These are phyloP conservation scores for Gobio gobio DNA, from an alignment of 2,113 vertebrate genomes.

Conservation along the genomic window DNA sequence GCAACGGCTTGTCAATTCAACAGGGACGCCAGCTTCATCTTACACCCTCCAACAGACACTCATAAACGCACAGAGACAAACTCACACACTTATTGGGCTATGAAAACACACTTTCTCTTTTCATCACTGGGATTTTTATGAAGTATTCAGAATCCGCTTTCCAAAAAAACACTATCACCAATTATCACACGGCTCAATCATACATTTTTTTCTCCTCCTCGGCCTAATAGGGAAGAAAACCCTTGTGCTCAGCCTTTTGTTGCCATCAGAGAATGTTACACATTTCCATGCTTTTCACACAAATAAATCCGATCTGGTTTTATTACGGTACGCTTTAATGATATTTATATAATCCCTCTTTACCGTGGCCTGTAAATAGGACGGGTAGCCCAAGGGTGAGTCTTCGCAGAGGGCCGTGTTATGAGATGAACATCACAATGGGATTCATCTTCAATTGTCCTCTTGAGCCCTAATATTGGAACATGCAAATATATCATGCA, in stretches of 20 bases:
- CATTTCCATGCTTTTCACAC: constrained; percentile 54
- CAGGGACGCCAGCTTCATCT: constrained; percentile 42
- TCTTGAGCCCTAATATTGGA: constrained; percentile 34
- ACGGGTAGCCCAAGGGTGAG: constrained; percentile 52
- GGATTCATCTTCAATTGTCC: constrained; percentile 53
- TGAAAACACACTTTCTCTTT: constrained; percentile 35
- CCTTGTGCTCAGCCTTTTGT: constrained; percentile 41
- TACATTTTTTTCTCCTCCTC: neutral
- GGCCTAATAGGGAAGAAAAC: neutral
- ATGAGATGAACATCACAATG: constrained; percentile 35
- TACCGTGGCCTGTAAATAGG: constrained; percentile 50
- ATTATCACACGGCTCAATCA: constrained; percentile 2
- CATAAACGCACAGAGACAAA: constrained; percentile 14
- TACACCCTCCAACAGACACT: constrained; percentile 37
- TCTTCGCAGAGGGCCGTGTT: constrained; percentile 43
- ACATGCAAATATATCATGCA: constrained; percentile 17
- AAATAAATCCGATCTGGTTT: constrained; percentile 54
- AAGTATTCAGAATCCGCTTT: constrained; percentile 41
- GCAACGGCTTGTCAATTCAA: constrained; percentile 51
- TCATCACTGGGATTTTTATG: constrained; percentile 38
- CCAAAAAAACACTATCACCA: constrained; percentile 16
- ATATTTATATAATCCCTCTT: constrained; percentile 58
- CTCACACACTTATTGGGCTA: constrained; percentile 45
- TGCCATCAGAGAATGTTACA: constrained; percentile 38
- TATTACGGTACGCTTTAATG: constrained; percentile 57